Conservation (phyloP, 2,888 invertebrate species). For the Hetaerina titia region DNA sequence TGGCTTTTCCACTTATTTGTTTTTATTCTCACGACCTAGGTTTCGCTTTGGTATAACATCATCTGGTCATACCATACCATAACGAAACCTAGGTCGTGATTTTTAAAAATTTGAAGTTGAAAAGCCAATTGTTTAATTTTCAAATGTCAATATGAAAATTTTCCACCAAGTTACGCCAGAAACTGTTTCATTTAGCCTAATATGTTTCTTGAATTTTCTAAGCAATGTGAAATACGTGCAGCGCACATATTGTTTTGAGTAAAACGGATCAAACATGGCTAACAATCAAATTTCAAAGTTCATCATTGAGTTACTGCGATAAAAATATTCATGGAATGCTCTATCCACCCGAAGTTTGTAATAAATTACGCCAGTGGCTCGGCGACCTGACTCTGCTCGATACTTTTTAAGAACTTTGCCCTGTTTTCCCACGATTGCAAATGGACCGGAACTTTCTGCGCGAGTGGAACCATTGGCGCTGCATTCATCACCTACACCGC, state of each 20-base stretch:
- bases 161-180: too few relatives aligned
- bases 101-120: too few relatives aligned
- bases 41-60: too few relatives aligned
- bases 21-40: too few relatives aligned
- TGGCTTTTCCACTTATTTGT: too few relatives aligned
- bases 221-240: background rate
- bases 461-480: background rate
- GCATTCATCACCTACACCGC: background rate
- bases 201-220: background rate
- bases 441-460: conserved; percentile 27
- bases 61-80: too few relatives aligned
- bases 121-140: too few relatives aligned
- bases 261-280: background rate
- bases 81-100: too few relatives aligned
- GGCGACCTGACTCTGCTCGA: background rate
- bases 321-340: background rate
- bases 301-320: background rate
- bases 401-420: conserved; percentile 35
- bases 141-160: too few relatives aligned
- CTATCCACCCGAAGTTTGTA: background rate
- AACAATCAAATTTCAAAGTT: background rate
- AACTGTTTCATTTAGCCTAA: too few relatives aligned
- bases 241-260: too few relatives aligned
- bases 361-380: background rate
- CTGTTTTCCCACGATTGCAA: conserved; percentile 3